Percentiles rank a stretch among this genome's conserved stretches.
phyloP scores from a whole-genome alignment of 2,113 vertebrate genomes.

The Trochalopteron elliotii region DNA sequence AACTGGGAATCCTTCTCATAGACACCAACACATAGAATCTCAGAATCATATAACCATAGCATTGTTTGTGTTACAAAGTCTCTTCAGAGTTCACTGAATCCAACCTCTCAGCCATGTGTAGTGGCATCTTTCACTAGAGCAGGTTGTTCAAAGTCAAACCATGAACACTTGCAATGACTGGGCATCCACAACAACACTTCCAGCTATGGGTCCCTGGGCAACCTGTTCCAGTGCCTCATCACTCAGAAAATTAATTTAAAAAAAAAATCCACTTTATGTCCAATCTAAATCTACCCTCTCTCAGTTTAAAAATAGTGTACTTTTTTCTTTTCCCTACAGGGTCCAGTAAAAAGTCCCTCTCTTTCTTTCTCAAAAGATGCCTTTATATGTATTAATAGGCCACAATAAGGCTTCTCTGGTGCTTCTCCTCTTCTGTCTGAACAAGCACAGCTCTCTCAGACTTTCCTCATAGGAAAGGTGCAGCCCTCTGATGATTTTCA shows the following conservation, averaged over 20 bases:
- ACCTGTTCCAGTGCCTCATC: not conserved
- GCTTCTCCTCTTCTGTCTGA: not conserved
- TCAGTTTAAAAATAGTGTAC: not conserved
- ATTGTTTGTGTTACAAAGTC: not conserved
- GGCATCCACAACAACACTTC: not conserved
- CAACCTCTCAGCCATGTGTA: not conserved
- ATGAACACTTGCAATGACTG: not conserved
- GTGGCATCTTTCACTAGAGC: not conserved
- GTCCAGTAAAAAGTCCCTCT: not conserved
- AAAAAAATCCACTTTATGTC: not conserved
- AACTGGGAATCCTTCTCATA: not conserved
- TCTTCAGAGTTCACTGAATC: not conserved
- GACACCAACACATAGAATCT: not conserved
- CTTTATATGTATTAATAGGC: not conserved
- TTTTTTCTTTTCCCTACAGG: not conserved
- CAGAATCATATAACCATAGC: not conserved
- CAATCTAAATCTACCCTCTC: not conserved
- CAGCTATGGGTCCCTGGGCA: not conserved
- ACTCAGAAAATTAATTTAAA: not conserved
- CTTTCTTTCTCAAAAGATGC: not conserved
- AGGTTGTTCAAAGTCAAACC: not conserved
- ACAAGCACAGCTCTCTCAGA: not conserved
- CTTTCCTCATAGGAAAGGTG: not conserved
- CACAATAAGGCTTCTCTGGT: not conserved
- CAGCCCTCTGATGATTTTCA: not conserved